Evolutionary conservation across 2,888 invertebrate genomes (phyloP).

Genomic region (Mimumesa dahlbomi): DNA sequence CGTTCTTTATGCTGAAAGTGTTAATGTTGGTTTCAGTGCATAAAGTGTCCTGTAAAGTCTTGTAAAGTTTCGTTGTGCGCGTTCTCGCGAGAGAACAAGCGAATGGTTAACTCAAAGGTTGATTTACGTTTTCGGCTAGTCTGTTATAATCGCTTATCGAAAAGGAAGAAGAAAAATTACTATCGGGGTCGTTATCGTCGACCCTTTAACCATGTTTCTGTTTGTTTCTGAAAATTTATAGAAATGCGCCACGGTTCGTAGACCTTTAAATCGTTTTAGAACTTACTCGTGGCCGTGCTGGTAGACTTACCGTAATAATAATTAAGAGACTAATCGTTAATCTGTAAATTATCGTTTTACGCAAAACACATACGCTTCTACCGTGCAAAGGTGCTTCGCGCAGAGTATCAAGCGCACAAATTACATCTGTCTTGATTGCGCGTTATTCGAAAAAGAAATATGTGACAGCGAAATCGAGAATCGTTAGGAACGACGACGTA

Average conservation of each 20-base stretch:
- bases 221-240: constrained; percentile 31
- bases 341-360: constrained; percentile 65
- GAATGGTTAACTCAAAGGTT: constrained; percentile 23
- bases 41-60: constrained; percentile 15
- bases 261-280: constrained; percentile 29
- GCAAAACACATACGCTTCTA: constrained; percentile 73
- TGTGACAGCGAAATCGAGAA: constrained; percentile 30
- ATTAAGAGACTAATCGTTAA: constrained; percentile 54
- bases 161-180: no score
- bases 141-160: constrained; percentile 39
- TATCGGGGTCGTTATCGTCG: constrained; percentile 36
- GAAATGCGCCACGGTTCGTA: constrained; percentile 20
- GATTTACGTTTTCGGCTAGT: constrained; percentile 51
- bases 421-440: constrained; percentile 51
- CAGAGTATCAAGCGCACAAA: constrained; percentile 60
- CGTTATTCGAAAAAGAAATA: constrained; percentile 21
- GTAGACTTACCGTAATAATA: constrained; percentile 22
- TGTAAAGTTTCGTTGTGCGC: constrained; percentile 41
- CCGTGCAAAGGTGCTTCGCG: constrained; percentile 68
- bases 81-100: no score
- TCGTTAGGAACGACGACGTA: constrained; percentile 4
- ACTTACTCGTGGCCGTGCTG: constrained; percentile 24
- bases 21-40: constrained; percentile 52
- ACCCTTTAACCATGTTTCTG: constrained; percentile 13
- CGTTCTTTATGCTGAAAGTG: constrained; percentile 46